A percentile compares a stretch with the other conserved stretches of the same genome.
These are phyloP conservation scores for Hydropotes inermis DNA, from an alignment of 2,113 vertebrate genomes.

Conservation along the genomic window DNA sequence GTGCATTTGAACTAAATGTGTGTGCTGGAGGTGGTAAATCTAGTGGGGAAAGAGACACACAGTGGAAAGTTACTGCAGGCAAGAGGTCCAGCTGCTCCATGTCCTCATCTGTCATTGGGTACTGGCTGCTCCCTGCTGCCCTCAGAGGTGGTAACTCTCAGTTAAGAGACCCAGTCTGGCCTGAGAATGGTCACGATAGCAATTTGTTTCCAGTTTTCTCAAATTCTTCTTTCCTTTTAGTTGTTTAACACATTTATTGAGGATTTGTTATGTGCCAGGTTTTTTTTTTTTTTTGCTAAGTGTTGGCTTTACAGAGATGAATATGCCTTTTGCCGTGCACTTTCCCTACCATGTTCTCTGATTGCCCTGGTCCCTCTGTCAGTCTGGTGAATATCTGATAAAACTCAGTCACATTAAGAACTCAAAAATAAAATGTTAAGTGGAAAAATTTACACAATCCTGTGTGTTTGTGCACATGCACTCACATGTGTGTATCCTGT, in stretches of 20 bases:
- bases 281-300: background rate
- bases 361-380: background rate
- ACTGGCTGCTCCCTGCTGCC: background rate
- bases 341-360: background rate
- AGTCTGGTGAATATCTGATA: background rate
- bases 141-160: background rate
- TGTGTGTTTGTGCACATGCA: background rate
- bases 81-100: background rate
- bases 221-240: background rate
- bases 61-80: background rate
- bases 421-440: background rate
- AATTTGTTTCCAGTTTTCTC: background rate
- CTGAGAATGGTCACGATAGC: background rate
- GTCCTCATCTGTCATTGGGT: background rate
- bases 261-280: background rate
- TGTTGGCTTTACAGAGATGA: background rate
- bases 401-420: background rate
- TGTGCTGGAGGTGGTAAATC: background rate
- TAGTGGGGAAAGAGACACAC: background rate
- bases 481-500: background rate
- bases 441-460: background rate
- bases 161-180: background rate
- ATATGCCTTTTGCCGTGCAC: background rate
- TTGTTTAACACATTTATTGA: slow-evolving; percentile 39
- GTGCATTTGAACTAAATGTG: background rate